A percentile compares a stretch with the other conserved stretches of the same genome.
These are phyloP conservation scores for Lasioglossum malachurum DNA, from an alignment of 2,888 invertebrate genomes.

Conservation along the genomic window DNA sequence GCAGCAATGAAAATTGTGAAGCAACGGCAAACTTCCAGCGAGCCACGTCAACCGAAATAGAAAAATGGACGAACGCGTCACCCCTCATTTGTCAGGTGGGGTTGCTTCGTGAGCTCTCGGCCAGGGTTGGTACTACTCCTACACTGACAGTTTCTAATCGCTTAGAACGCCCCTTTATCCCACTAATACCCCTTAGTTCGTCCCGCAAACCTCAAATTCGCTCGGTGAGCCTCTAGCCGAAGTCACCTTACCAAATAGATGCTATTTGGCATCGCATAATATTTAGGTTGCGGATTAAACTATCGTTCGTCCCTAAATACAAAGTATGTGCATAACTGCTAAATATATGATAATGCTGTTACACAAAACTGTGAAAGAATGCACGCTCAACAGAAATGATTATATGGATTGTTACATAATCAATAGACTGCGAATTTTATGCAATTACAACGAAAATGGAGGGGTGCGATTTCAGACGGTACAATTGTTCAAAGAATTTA, in stretches of 20 bases:
- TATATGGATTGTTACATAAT: no score
- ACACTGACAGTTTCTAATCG: slow-evolving; percentile 8
- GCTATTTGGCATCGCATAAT: neutral
- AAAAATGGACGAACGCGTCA: neutral
- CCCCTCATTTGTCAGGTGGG: neutral
- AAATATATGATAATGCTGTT: neutral
- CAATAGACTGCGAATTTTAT: neutral
- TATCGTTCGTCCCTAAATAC: neutral
- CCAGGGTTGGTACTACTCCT: neutral
- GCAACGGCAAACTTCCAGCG: neutral
- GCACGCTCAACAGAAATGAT: neutral
- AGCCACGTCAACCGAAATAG: neutral
- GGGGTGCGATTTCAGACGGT: neutral
- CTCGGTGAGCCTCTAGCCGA: neutral
- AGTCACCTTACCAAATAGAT: neutral
- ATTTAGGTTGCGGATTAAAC: neutral
- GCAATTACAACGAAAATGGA: neutral
- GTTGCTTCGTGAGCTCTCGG: neutral
- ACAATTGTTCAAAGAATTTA: neutral
- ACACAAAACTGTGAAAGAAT: neutral
- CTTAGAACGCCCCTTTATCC: slow-evolving; percentile 6
- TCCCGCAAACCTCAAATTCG: neutral
- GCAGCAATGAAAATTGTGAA: neutral
- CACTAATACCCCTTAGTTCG: neutral
- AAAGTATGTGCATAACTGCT: neutral